These are phyloP conservation scores for Metopolophium dirhodum DNA, from an alignment of 1,140 invertebrate species.

Conservation along the genomic window DNA sequence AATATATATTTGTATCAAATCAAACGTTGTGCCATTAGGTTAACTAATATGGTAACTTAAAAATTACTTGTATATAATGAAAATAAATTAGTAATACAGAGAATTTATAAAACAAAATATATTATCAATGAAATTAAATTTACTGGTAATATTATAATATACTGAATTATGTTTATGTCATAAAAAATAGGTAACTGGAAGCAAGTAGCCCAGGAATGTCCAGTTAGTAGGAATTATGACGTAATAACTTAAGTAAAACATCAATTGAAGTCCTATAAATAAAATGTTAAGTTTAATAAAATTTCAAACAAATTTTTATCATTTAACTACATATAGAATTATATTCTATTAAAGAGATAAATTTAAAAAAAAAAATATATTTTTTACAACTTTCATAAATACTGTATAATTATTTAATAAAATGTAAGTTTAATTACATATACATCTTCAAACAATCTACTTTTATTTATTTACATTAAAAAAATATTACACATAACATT, in stretches of 20 bases:
- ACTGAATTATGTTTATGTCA: not conserved
- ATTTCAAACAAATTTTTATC: not conserved
- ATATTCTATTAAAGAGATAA: not conserved
- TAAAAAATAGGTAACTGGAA: not conserved
- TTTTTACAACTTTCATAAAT: constrained; percentile 2
- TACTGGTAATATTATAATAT: not conserved
- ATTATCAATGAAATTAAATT: not conserved
- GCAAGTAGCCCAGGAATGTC: constrained; percentile 30
- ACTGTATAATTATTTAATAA: not conserved
- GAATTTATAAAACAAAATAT: not conserved
- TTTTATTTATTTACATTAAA: constrained; percentile 17
- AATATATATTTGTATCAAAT: not conserved
- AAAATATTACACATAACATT: not conserved
- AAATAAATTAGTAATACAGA: not conserved
- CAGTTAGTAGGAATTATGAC: constrained; percentile 39
- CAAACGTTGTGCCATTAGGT: not conserved
- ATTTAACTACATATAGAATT: not conserved
- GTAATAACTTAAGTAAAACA: not conserved
- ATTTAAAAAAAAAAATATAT: not conserved
- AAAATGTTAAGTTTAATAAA: constrained; percentile 44
- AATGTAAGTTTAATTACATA: not conserved
- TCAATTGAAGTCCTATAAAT: constrained; percentile 53
- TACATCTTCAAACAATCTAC: not conserved
- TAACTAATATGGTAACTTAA: not conserved
- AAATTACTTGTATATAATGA: not conserved